phyloP scores from a whole-genome alignment of 2,113 vertebrate genomes.

The Mustela nigripes region DNA sequence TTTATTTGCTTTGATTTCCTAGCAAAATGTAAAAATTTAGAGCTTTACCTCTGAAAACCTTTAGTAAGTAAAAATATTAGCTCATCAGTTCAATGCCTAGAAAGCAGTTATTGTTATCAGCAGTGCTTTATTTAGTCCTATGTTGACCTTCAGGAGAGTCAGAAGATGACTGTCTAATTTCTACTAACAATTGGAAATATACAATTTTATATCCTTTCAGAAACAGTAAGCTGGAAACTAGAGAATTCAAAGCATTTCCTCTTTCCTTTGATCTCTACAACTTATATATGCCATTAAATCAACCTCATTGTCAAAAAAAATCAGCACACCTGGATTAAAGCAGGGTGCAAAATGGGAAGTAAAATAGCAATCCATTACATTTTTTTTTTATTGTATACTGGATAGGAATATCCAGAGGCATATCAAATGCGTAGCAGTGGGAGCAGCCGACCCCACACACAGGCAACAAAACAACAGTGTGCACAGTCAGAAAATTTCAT shows the following conservation, averaged over 20 bases:
- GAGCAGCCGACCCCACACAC: neutral
- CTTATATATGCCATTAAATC: neutral
- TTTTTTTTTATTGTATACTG: neutral
- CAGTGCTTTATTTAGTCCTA: neutral
- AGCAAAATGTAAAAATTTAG: conserved; percentile 25
- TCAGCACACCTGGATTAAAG: neutral
- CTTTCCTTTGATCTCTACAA: neutral
- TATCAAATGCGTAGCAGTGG: neutral
- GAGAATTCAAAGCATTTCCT: neutral
- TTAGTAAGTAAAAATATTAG: neutral
- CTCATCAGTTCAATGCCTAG: neutral
- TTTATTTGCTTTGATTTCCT: neutral
- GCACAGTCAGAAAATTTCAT: neutral
- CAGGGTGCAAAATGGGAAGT: no score
- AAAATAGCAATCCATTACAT: neutral
- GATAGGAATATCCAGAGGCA: neutral
- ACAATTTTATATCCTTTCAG: neutral
- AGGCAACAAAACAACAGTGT: neutral
- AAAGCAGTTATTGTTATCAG: neutral
- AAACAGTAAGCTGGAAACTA: neutral
- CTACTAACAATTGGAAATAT: neutral
- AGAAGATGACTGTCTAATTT: neutral
- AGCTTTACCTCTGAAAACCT: neutral
- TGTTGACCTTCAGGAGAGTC: neutral
- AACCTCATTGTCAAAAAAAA: neutral